Evolutionary conservation across 1,140 invertebrate species (phyloP), one percentile per base, ranked within the genome.

Genomic region (Zaprionus davidi): DNA sequence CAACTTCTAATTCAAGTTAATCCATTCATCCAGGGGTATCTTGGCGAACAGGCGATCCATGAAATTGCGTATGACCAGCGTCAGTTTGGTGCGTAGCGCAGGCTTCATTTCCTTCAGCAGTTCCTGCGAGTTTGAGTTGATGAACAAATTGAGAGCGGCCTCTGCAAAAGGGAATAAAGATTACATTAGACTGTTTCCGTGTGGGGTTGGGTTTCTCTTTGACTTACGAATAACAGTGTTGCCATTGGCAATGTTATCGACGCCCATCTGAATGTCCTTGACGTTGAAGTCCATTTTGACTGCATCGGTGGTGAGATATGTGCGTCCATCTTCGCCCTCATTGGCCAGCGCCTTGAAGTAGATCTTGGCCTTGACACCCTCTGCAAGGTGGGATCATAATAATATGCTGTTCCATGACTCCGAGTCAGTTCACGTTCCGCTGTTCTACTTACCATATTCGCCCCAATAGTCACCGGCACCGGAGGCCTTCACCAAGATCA

Each of bases 401-500:
- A 13, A 20, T 12, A n/a, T 56, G n/a, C 11, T n/a, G 51, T 34
- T 34, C 6, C 11, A 51, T 55, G 6, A 17, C 13, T 15, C 15
- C 13, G 13, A 46, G 5, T 34, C 28, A n/a, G 51, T 24, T 7
- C 20, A 1, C 55, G 13, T 9, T 22, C 36, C 15, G 9, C 12
- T 58, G 6, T 63, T 26, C n/a, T 51, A 83, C 91, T 78, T 91
- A 97, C 96, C 96, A 90, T 97, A 97, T 94, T 97, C 96, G 38
- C 96, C 96, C 96, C 96, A 97, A 91, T 97, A 97, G 91, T 97
- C 96, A 3, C 96, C 96, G 63, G 96, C 96, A 4, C 96, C 96
- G 11, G 96, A 96, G 15, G 96, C 96, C 79, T 96, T 95, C 0
- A 97, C 95, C 58, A 97, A 93, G 76, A 97, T 95, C 34, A 97